These are phyloP conservation scores for Zaprionus africanus DNA, from an alignment of 1,140 invertebrate species.

Conservation along the genomic window DNA sequence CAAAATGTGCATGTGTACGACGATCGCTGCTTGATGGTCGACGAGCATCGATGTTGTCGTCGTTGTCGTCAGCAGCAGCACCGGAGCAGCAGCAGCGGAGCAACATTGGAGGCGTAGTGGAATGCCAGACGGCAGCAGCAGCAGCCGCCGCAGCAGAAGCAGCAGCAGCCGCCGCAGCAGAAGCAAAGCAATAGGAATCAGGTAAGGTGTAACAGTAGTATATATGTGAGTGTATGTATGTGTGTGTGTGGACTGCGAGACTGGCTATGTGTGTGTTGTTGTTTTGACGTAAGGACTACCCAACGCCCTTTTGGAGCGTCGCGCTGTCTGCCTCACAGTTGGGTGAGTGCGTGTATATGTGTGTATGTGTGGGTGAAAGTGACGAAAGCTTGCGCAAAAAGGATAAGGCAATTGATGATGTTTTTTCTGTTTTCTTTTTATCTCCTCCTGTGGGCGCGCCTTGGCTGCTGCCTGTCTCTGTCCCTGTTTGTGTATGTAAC, in stretches of 20 bases:
- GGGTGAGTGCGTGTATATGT: conserved; percentile 9
- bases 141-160: conserved; percentile 3
- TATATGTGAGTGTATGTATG: conserved; percentile 13
- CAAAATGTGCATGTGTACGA: conserved; percentile 73
- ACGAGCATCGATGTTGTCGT: conserved; percentile 41
- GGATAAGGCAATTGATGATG: conserved; percentile 53
- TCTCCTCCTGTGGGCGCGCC: conserved; percentile 24
- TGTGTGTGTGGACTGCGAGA: conserved; percentile 2
- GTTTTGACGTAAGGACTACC: conserved; percentile 54
- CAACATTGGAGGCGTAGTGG: conserved; percentile 60
- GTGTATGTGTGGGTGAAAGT: conserved; percentile 63
- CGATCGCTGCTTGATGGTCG: conserved; percentile 54
- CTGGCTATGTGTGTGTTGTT: conserved; percentile 16
- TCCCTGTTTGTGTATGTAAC: conserved; percentile 2
- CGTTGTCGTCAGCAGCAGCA: conserved; percentile 44
- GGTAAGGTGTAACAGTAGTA: conserved; percentile 55
- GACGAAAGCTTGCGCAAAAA: conserved; percentile 66
- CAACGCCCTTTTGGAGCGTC: conserved; percentile 78
- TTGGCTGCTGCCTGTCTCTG: conserved; percentile 19
- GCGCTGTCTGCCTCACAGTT: conserved; percentile 66
- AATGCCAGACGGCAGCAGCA: conserved; percentile 58
- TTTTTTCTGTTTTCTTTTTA: conserved; percentile 3
- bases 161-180: conserved; percentile 29
- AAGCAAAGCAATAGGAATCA: conserved; percentile 56
- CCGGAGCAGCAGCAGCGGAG: conserved; percentile 49